Evolutionary conservation across 1,140 invertebrate genomes (phyloP), one percentile per base, ranked within the genome.

Genomic region (Rhagoletis zephyria): DNA sequence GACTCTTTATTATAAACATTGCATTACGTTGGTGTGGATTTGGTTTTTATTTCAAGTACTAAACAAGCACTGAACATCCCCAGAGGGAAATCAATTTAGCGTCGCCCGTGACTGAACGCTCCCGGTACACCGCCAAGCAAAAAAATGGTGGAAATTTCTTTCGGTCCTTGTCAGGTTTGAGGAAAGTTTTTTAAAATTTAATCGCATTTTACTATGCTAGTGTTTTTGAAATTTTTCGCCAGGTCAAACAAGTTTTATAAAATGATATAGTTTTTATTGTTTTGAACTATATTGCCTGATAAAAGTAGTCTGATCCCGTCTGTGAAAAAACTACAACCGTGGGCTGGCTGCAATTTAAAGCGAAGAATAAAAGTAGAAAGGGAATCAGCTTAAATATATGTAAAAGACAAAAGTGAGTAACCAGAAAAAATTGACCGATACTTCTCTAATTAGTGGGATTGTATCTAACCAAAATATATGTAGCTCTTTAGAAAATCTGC

Each of bases 311-410:
- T 19, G n/a, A 51, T n/a, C 48, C 14, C 16, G 16, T 45, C 3
- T 14, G 67, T 45, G n/a, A 51, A 77, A n/a, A 48, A 51, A 56
- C 10, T 56, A 10, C 51, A 56, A 77, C 12, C 5, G 74, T 81
- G 74, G 45, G 16, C 7, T 12, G 74, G 48, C 48, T 81, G n/a
- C n/a, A 16, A 30, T 85, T 85, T 14, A 61, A 60, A 10, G 51
- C n/a, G 19, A 40, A 42, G 16, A 65, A 7, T 6, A 85, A 61
- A 85, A 63, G 30, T 12, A 45, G 85, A 40, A 85, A 63, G 60
- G 85, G 74, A 81, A 81, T 42, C 16, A 81, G 74, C 48, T 19
- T 63, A 85, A 63, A 85, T 30, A 85, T 85, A 85, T 85, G 16
- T 9, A 45, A 63, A 12, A 85, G 5, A 85, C 6, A 74, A 63